Evolutionary conservation across 2,888 invertebrate genomes (phyloP), one percentile per base, ranked within the genome.

Genomic region (Clostera curtula): DNA sequence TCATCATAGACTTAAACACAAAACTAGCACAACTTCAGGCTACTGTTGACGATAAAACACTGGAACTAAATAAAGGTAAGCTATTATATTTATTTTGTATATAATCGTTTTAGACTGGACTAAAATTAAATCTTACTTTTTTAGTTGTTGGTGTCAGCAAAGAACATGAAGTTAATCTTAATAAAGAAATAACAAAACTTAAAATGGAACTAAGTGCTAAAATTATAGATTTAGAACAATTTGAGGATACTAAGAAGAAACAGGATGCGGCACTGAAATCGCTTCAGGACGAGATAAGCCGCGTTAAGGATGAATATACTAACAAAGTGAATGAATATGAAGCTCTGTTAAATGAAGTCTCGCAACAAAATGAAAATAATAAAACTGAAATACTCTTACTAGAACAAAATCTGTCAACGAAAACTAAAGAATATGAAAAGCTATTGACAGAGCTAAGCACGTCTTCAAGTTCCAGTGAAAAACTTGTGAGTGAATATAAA

Each of bases 181-280:
- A 80, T 39, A 85, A 85, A 56, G 84, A 85, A 60, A 66, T 85
- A 12, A 85, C 84, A 11, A 84, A 85, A 57, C 55, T 85, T 12
- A 83, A 77, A 67, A 82, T 79, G 80, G 85, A 85, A 64, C 66
- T 85, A 10, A 88, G 86, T 59, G 76, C 80, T 34, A 87, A 84
- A 75, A 62, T 77, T 34, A 65, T 79, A 54, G 87, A 88, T 53
- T 54, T 85, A 36, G 87, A 87, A 64, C 77, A 76, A 41, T 44
- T 72, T 30, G 69, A 72, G 54, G 85, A 85, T 38, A 50, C 51
- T 3, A 74, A 76, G 41, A 73, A 59, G 38, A 83, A 76, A 53
- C 69, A 73, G 37, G 83, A 84, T 40, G 35, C 49, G 4, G 40
- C 57, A 8, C 71, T 61, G 27, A 73, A 75, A 47, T 53, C 63